Base-by-base conservation (phyloP, 2,113 vertebrate genomes). In the Sebastes schlegelii region DNA sequence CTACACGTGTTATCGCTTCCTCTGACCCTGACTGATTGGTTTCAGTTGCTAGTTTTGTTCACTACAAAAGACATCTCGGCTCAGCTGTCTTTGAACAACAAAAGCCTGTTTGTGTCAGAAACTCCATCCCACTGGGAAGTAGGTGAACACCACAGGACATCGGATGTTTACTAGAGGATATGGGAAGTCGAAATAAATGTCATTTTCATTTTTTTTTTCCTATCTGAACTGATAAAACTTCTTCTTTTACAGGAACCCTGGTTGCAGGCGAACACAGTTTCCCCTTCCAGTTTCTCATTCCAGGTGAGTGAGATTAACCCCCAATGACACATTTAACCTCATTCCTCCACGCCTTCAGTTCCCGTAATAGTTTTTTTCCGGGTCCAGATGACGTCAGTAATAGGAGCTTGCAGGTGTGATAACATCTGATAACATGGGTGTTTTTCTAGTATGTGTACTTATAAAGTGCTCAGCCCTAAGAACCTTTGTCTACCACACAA, bases 211-310 rank as follows among this genome's bases (percentile, higher is more conserved):
- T 66, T 51, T 55, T 55, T 8, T 34, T 26, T 34, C 64, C 11
- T n/a, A 1, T 10, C 12, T 57, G 26, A 43, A 60, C 66, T 86
- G 42, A 87, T 63, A 1, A 55, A 64, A 16, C 5, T 4, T 70
- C 89, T 11, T 95, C 48, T 95, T 89, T 91, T 12, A 0, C 94
- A 99, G 98, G 98, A 65, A 95, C 92, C n/a, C 94, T 99, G 87
- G 70, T 92, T 0, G 84, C 96, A 8, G 98, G 98, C 13, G 97
- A 98, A 48, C 97, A 99, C 95, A 96, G 62, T 86, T 98, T 98
- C 57, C 95, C 97, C 0, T 99, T 99, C 96, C 98, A 97, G 95
- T 99, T 99, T 88, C 92, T 97, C 76, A 96, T 99, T 85, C 98
- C 98, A 96, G 97, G 98, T 99, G 94, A 86, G 95, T 54, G n/a